These are phyloP conservation scores for Sebastes jordani DNA, from an alignment of 2,797 vertebrate genomes.

Conservation along the genomic window DNA sequence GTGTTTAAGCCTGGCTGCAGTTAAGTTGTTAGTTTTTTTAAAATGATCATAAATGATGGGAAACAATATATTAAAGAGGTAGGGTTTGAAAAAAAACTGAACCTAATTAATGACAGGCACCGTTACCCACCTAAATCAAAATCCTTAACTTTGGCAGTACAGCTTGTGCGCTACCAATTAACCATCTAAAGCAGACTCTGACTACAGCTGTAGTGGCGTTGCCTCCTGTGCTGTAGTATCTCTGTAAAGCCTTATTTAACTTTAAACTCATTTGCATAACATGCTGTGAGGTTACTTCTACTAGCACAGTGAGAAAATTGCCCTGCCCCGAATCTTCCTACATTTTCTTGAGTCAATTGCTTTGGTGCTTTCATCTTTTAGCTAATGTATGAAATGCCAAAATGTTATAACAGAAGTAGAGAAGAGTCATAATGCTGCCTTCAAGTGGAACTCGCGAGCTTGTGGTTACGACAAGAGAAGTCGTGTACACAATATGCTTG, in stretches of 20 bases:
- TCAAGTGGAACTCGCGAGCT: not conserved
- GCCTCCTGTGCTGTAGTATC: not conserved
- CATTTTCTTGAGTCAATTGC: not conserved
- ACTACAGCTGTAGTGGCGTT: not conserved
- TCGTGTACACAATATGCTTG: not conserved
- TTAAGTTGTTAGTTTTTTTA: not conserved
- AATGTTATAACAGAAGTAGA: not conserved
- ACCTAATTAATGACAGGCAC: not conserved
- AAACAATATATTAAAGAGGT: not conserved
- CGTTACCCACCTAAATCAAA: not conserved
- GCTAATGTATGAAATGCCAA: not conserved
- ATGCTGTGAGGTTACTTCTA: not conserved
- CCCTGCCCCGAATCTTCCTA: not conserved
- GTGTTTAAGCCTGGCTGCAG: not conserved
- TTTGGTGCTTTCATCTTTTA: not conserved
- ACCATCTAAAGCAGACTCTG: not conserved
- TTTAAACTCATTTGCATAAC: not conserved
- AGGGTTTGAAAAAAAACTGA: not conserved
- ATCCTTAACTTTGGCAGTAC: not conserved
- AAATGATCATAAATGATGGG: not conserved
- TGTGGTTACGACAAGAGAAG: not conserved
- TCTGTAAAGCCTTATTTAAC: not conserved
- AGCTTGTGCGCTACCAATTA: not conserved
- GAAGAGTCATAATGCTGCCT: not conserved
- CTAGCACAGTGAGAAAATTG: not conserved